A percentile compares a stretch with the other conserved stretches of the same genome.
Conservation (phyloP, 2,888 invertebrate genomes). For the Acleris sparsana region DNA sequence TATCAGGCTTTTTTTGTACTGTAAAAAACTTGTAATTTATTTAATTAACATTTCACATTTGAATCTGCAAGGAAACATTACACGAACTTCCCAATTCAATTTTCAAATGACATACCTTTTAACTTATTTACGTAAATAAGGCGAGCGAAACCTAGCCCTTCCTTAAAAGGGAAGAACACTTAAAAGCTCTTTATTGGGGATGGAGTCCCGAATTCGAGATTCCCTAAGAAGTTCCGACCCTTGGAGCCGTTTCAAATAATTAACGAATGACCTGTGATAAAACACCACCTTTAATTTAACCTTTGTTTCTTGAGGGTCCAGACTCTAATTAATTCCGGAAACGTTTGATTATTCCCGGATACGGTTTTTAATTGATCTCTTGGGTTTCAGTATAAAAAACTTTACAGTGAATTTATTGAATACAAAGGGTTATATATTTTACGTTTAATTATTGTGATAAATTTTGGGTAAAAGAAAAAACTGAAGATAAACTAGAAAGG, state of each 20-base stretch:
- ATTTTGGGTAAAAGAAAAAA: too few species aligned
- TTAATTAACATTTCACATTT: too few species aligned
- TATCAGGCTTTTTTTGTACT: too few species aligned
- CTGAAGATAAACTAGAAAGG: too few species aligned
- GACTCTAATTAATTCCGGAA: constrained; percentile 23
- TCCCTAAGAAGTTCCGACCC: constrained; percentile 26
- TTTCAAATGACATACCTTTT: constrained; percentile 3
- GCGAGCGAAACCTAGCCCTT: constrained; percentile 20
- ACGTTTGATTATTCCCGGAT: constrained; percentile 17
- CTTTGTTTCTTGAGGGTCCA: constrained; percentile 28
- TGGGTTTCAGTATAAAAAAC: neutral
- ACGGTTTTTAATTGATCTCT: constrained; percentile 1
- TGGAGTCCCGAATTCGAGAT: constrained; percentile 30
- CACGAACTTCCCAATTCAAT: constrained; percentile 6
- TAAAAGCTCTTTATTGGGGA: constrained; percentile 25
- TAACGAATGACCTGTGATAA: constrained; percentile 33
- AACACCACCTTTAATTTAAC: constrained; percentile 27
- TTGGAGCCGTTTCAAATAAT: constrained; percentile 31
- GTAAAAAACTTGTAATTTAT: too few species aligned
- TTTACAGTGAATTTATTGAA: neutral
- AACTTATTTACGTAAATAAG: constrained; percentile 24
- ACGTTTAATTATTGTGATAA: neutral
- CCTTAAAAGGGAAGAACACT: constrained; percentile 21
- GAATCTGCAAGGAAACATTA: constrained; percentile 3
- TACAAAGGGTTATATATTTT: neutral